Evolutionary conservation across 1,140 invertebrate genomes (phyloP), one percentile per base, ranked within the genome.

Genomic region (Eulimnadia texana): DNA sequence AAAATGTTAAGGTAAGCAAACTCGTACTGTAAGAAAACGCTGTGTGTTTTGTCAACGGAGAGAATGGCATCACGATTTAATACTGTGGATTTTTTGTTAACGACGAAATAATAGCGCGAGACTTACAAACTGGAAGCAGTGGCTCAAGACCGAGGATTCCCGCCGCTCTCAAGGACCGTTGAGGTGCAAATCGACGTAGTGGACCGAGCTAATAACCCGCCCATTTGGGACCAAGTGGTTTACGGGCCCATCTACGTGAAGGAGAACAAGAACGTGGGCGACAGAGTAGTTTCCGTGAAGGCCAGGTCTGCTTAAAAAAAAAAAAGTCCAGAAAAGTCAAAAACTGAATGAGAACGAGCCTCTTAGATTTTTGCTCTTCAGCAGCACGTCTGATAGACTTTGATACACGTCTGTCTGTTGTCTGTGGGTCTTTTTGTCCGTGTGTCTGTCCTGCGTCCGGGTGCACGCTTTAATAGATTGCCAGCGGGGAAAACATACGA

Each of bases 151-250:
- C 92, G 91, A 82, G 91, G 91, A 73, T 89, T 84, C 77, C 88
- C 90, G 74, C 84, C 88, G 77, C 82, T 93, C 75, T 90, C 88
- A 73, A 82, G 90, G 79, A 88, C 88, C 73, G 91, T 95, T 77
- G 91, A 93, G 79, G 90, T 95, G 78, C 86, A 92, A 77, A 93
- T 95, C 80, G 92, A 94, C 81, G 90, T 94, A 78, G 92, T 94
- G 79, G 90, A 95, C 80, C 85, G 91, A 76, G 88, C 88, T 68
- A 94, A 93, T 84, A 94, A 94, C 82, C 90, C 91, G 74, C 91
- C 91, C 75, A 85, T 94, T 73, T 96, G 91, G 91, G 90, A 93
- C 79, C 86, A 93, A 80, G 83, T 84, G 72, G 84, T 90, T 74
- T 96, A 95, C 82, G 90, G 90, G 72, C 91, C 92, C 71, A 90